Base-by-base conservation (phyloP, 2,888 invertebrate genomes). In the Gryllus longicercus region DNA sequence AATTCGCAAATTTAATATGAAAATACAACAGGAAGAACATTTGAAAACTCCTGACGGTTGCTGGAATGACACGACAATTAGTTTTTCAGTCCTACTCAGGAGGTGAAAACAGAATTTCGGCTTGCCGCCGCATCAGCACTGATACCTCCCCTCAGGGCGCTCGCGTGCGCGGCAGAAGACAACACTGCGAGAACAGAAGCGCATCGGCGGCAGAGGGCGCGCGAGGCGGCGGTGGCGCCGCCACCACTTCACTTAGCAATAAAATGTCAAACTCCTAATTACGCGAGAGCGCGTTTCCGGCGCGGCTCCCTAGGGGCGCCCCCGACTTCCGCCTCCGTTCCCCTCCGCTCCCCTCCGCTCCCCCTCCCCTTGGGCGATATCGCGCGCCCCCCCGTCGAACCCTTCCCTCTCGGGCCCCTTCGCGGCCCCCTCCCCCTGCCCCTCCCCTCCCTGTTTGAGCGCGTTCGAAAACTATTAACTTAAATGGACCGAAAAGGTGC, bases 401-500 rank as follows among this genome's bases (percentile, higher is more conserved):
- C 12, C n/a, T 21, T 50, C 50, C 23, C 21, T 51, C 23, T 21
- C 21, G 21, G 21, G 21, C 21, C 21, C 21, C 21, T 21, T 21
- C 21, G 21, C 21, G 21, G 18, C 21, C 74, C 23, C 78, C 74
- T 14, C 78, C 14, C 25, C 25, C 51, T 12, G 74, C 51, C 50
- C 74, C 63, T 25, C 75, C 78, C 51, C 50, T 79, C 79, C 76
- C 79, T 80, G 79, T 81, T 80, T 79, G 80, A 81, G 74, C 75
- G 78, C 79, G 81, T 81, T 79, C 77, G 79, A 80, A 82, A 82
- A 83, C 84, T 83, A 84, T 84, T 84, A 84, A 85, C 84, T 84
- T 85, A 84, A 85, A 85, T 85, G 84, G 84, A 83, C 83, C 83
- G 84, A 83, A 83, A 84, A 83, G 80, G 80, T 78, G 80, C 81